These are phyloP conservation scores for Poliocrania exsul DNA, from an alignment of 2,797 vertebrate genomes.

Conservation along the genomic window DNA sequence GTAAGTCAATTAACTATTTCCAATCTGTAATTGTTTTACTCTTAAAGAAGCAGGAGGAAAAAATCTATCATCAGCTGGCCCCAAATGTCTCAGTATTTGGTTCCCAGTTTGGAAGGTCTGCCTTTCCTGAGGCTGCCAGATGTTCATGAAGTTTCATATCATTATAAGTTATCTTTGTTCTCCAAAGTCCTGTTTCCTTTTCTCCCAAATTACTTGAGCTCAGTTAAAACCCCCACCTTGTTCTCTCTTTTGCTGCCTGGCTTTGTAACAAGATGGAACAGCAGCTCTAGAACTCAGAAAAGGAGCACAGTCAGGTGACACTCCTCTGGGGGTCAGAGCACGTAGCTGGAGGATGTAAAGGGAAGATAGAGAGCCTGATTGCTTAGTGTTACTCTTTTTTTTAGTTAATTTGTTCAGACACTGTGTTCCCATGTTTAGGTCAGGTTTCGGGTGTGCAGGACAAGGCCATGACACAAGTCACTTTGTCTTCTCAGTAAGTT, in stretches of 20 bases:
- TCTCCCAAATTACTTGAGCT: background rate
- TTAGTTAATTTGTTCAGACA: background rate
- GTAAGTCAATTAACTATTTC: background rate
- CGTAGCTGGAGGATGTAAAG: background rate
- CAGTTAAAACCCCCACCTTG: background rate
- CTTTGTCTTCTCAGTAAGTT: conserved; percentile 37
- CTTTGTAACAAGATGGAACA: background rate
- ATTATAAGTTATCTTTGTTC: background rate
- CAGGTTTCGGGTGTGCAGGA: background rate
- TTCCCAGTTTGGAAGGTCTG: background rate
- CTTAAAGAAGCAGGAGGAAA: background rate
- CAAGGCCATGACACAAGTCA: background rate
- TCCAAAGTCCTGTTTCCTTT: background rate
- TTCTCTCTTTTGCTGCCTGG: background rate
- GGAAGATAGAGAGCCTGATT: background rate
- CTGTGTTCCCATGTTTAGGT: fast-evolving
- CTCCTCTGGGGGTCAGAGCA: background rate
- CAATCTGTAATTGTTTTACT: background rate
- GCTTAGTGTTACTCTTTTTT: background rate
- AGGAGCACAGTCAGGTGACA: background rate
- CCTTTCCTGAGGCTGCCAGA: background rate
- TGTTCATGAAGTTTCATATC: conserved; percentile 15
- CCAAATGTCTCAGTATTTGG: background rate
- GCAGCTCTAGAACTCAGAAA: background rate
- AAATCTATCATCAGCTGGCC: background rate